Percentiles rank a stretch among this genome's conserved stretches.
These are phyloP conservation scores for Orthonyx spaldingii DNA, from an alignment of 2,113 vertebrate genomes.

Conservation along the genomic window DNA sequence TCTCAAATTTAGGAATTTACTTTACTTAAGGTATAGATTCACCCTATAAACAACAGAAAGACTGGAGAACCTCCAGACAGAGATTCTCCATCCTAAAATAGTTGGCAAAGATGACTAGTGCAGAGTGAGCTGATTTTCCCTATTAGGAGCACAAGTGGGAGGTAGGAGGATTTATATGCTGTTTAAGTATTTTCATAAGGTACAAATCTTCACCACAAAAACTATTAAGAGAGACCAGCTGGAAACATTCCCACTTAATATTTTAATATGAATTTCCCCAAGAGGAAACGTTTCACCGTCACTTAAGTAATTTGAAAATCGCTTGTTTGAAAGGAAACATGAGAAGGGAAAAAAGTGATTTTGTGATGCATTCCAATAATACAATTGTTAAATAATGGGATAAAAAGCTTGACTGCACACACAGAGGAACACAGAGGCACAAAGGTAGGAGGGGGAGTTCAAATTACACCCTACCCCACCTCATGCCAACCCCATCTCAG, in stretches of 20 bases:
- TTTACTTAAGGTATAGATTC: neutral
- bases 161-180: conserved; percentile 24
- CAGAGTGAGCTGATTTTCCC: neutral
- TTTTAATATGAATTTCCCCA: conserved; percentile 34
- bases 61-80: neutral
- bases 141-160: neutral
- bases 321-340: neutral
- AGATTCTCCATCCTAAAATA: neutral
- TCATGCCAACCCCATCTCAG: neutral
- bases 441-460: neutral
- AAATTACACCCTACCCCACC: neutral
- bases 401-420: neutral
- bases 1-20: neutral
- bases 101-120: neutral
- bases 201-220: conserved; percentile 38
- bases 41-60: neutral
- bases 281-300: neutral
- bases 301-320: conserved; percentile 16
- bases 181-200: conserved; percentile 33
- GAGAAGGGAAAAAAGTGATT: neutral
- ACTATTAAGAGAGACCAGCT: conserved; percentile 31
- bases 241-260: conserved; percentile 35
- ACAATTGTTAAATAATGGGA: neutral
- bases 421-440: neutral
- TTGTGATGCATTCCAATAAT: neutral